Evolutionary conservation across 1,140 invertebrate species (phyloP), one percentile per base, ranked within the genome.

Genomic region (Subanguina moxae): DNA sequence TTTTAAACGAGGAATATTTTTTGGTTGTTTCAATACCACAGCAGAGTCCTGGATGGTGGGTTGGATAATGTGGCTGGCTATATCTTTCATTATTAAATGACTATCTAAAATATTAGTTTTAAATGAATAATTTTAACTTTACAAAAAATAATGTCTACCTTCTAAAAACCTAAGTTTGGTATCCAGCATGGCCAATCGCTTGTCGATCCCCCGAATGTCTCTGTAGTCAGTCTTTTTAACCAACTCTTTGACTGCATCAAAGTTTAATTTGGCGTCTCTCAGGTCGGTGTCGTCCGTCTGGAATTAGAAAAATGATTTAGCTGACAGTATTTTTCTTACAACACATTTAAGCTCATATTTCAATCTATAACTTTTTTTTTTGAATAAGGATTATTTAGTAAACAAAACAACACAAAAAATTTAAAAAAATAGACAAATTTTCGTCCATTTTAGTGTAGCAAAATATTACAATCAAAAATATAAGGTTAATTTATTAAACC

Each of bases 121-220:
- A 45, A 45, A 45, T 45, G 11, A 45, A n/a, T n/a, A n/a, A n/a
- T n/a, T n/a, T n/a, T n/a, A 45, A 13, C 11, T 45, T 45, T 45
- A 45, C 11, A 52, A 15, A 52, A 52, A 52, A 7, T 19, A 7
- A 52, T 52, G n/a, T 3, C n/a, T 68, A 59, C 62, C 67, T 71
- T 52, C 48, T 8, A 52, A 25, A 25, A 25, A 52, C 3, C 15
- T 52, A 15, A 52, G 48, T 25, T 52, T 52, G 15, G 48, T 52
- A 15, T 52, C 48, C 48, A 52, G 43, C 48, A 57, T 69, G 7
- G 74, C 57, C 48, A 73, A 61, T 11, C 72, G 57, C 46, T 73
- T 73, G 57, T 73, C 72, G 57, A 73, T 76, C 8, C 72, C 72
- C 9, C 73, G n/a, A 38, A 73, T 76, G n/a, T 73, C 73, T 57